A percentile compares a stretch with the other conserved stretches of the same genome.
phyloP scores from a whole-genome alignment of 2,113 vertebrate species.

The Oncorhynchus clarkii region DNA sequence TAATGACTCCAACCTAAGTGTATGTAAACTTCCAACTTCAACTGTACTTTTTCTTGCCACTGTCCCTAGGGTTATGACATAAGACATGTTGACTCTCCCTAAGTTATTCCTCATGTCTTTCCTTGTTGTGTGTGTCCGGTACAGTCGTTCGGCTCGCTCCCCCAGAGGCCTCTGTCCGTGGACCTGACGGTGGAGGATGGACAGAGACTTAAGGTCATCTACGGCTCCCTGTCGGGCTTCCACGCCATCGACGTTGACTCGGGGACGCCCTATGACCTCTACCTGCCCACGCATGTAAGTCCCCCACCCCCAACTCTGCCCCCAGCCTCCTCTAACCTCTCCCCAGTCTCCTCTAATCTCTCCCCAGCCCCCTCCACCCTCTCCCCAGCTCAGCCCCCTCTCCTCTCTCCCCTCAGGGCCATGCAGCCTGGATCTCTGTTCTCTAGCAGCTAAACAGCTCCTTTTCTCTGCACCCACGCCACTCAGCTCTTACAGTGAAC shows the following conservation, averaged over 20 bases:
- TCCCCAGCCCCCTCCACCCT: too few species aligned
- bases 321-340: not conserved
- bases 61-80: too few species aligned
- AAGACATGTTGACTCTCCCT: too few species aligned
- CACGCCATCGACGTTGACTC: slow-evolving; percentile 95
- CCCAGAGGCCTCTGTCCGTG: slow-evolving; percentile 87
- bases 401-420: too few species aligned
- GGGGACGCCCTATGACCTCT: slow-evolving; percentile 90
- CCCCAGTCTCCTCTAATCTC: not conserved
- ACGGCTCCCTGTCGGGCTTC: slow-evolving; percentile 86
- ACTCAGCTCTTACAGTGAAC: not conserved
- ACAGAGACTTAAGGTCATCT: slow-evolving; percentile 91
- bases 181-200: slow-evolving; percentile 91
- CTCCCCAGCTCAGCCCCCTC: too few species aligned
- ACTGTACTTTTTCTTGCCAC: too few species aligned
- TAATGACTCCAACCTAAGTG: too few species aligned
- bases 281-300: slow-evolving; percentile 91
- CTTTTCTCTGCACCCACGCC: not conserved
- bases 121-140: not conserved
- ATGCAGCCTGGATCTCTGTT: too few species aligned
- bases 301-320: not conserved
- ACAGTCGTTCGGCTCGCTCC: slow-evolving; percentile 85
- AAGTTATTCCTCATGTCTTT: not conserved
- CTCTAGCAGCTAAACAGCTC: not conserved
- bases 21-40: too few species aligned